Evolutionary conservation across 2,797 vertebrate species (phyloP).

Genomic region (Hemibagrus guttatus): DNA sequence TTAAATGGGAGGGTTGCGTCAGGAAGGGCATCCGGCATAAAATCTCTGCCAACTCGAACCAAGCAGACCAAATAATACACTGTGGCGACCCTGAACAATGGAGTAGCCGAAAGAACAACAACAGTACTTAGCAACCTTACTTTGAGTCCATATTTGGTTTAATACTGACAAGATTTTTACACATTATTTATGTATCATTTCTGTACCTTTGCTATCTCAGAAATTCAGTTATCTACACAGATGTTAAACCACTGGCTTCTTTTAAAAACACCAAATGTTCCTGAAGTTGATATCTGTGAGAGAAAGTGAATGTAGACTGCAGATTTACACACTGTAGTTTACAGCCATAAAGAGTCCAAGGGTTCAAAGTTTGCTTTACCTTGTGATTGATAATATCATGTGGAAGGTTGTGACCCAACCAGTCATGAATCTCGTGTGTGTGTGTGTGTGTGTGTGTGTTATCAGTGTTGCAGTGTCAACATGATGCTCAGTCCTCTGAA

Average conservation of each 20-base stretch:
- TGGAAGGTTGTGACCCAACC: constrained; percentile 25
- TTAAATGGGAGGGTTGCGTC: too few relatives aligned
- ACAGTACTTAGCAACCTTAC: too few relatives aligned
- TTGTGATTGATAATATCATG: constrained; percentile 45
- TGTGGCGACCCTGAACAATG: too few relatives aligned
- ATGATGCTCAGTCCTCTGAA: neutral
- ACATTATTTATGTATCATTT: neutral
- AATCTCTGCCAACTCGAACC: too few relatives aligned
- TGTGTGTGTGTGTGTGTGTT: constrained; percentile 16
- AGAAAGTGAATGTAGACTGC: neutral
- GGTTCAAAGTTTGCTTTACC: constrained; percentile 46
- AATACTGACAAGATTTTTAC: neutral
- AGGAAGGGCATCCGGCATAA: too few relatives aligned
- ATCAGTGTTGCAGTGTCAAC: constrained; percentile 16
- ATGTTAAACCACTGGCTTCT: neutral
- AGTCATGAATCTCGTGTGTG: constrained; percentile 23
- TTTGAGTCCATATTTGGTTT: neutral
- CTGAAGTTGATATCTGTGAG: neutral
- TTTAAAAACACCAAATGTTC: neutral
- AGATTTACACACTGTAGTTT: neutral
- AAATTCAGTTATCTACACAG: neutral
- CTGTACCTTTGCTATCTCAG: neutral
- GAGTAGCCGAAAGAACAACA: too few relatives aligned
- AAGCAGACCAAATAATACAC: too few relatives aligned
- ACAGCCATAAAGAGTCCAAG: neutral